Percentiles rank a stretch among this genome's conserved stretches.
Evolutionary conservation across 1,140 invertebrate species (phyloP).

Genomic region (Anagrus nilaparvatae): DNA sequence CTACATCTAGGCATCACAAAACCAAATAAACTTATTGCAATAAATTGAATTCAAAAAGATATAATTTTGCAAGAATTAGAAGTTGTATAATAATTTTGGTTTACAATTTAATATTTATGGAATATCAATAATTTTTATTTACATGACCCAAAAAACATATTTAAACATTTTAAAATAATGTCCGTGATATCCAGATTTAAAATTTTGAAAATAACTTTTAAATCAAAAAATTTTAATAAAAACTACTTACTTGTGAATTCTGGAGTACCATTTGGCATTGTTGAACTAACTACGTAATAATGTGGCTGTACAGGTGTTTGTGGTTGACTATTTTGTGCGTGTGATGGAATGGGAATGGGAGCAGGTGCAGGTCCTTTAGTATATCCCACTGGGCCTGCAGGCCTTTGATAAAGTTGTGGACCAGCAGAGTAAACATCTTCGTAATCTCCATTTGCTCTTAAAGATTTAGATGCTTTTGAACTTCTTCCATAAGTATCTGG

Average conservation of each 20-base stretch:
- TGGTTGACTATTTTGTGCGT: constrained; percentile 23
- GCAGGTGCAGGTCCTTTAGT: constrained; percentile 31
- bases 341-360: constrained; percentile 28
- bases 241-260: not conserved
- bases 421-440: constrained; percentile 60
- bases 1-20: too few relatives aligned
- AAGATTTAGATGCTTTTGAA: constrained; percentile 32
- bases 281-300: constrained; percentile 16
- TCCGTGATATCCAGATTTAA: too few relatives aligned
- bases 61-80: too few relatives aligned
- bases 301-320: constrained; percentile 16
- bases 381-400: constrained; percentile 41
- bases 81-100: too few relatives aligned
- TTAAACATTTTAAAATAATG: too few relatives aligned
- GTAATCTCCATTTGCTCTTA: constrained; percentile 51
- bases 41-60: too few relatives aligned
- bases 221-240: not conserved
- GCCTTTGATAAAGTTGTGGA: constrained; percentile 42
- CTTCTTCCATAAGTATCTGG: constrained; percentile 73
- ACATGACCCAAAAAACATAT: too few relatives aligned
- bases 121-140: too few relatives aligned
- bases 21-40: too few relatives aligned
- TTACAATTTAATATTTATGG: too few relatives aligned
- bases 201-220: not conserved
- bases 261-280: constrained; percentile 16